These are phyloP conservation scores for Scartelaos histophorus DNA, from an alignment of 2,113 vertebrate species.

Conservation along the genomic window DNA sequence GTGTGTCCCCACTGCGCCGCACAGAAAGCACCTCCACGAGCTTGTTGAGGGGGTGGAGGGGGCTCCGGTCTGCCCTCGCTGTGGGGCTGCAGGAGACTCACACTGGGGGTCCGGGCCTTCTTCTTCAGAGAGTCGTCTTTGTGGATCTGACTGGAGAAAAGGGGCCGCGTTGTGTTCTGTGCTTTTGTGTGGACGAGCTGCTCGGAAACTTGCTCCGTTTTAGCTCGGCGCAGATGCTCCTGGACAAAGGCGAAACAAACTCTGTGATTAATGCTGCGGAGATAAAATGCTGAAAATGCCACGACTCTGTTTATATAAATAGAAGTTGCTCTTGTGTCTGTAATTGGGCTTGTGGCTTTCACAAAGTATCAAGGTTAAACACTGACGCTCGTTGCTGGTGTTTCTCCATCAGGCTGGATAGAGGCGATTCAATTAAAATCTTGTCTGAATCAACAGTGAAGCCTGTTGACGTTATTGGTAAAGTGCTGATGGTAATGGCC, in stretches of 20 bases:
- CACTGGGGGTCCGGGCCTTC: constrained; percentile 20
- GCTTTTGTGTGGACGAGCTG: background rate
- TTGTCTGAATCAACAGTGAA: constrained; percentile 13
- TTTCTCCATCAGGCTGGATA: constrained; percentile 5
- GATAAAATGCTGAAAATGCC: constrained; percentile 37
- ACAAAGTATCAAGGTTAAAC: constrained; percentile 22
- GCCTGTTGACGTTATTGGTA: constrained; percentile 21
- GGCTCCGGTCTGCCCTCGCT: background rate
- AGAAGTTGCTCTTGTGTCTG: constrained; percentile 26
- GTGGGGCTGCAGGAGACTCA: constrained; percentile 24
- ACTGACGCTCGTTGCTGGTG: background rate
- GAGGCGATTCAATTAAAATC: constrained; percentile 12
- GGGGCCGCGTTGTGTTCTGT: background rate
- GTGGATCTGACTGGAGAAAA: constrained; percentile 39
- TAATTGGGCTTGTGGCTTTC: constrained; percentile 29
- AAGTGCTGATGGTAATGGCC: constrained; percentile 22
- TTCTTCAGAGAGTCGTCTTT: constrained; percentile 50
- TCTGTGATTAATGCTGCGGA: constrained; percentile 38
- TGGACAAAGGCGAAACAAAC: constrained; percentile 21
- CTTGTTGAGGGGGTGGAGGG: background rate
- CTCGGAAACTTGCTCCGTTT: constrained; percentile 9
- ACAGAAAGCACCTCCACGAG: constrained; percentile 27
- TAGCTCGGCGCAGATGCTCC: constrained; percentile 5
- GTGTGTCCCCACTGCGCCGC: constrained; percentile 7
- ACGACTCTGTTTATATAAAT: constrained; percentile 26